Evolutionary conservation across 2,888 invertebrate genomes (phyloP), one percentile per base, ranked within the genome.

Genomic region (Antitype chi): DNA sequence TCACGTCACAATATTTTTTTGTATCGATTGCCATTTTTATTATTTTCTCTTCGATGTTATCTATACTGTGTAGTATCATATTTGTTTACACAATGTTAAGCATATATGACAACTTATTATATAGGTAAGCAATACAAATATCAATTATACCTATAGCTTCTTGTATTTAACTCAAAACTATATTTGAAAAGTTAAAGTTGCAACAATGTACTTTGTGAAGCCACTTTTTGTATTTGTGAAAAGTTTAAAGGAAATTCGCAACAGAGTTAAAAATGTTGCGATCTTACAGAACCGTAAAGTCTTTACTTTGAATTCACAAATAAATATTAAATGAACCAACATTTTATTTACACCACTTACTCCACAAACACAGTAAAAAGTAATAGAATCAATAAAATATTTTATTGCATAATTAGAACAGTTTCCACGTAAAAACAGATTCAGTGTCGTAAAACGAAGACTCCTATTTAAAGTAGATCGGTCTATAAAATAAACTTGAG

Each of bases 401-500:
- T 89, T 88, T 77, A 88, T 80, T 88, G 87, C 76, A 88, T 85
- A 89, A 88, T 88, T 88, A 89, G 87, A 85, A 82, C 86, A 84
- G 87, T 83, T 87, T 83, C 83, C 81, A 86, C 84, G 89, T 91
- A 90, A 92, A 91, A 93, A 92, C 91, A 92, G 91, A 94, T 92
- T 92, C 91, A 90, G 90, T 90, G 92, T 94, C 94, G 93, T 95
- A 93, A 95, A 95, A 92, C 89, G 90, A 92, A 92, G 90, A 88
- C 90, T 92, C 89, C 91, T 92, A 93, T 93, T 94, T 92, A 92
- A 93, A 93, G 90, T 91, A 93, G 93, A 94, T 95, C 94, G 93
- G 91, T 94, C 92, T 93, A 93, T 94, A 95, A 91, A 95, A 95
- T 95, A 94, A 96, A 95, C 94, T 95, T 93, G 93, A 94, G 94